Percentiles rank a stretch among this genome's conserved stretches.
phyloP scores from a whole-genome alignment of 1,140 invertebrate species.

The Mactra quadrangularis region DNA sequence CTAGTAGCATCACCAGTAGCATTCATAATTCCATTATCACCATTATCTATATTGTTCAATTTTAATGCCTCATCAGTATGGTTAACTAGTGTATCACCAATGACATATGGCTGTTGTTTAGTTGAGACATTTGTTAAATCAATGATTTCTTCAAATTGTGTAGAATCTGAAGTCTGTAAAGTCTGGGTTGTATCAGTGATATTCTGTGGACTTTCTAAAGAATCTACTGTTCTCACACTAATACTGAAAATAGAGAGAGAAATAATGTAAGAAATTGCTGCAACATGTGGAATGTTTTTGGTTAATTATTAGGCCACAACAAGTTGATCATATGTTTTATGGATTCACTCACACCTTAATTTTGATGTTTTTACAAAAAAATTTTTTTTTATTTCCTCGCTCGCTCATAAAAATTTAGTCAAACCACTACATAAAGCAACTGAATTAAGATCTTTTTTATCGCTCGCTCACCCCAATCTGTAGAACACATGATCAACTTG shows the following conservation, averaged over 20 bases:
- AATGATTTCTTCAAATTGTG: conserved; percentile 76
- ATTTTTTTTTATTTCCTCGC: no score
- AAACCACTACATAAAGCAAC: no score
- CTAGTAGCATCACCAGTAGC: conserved; percentile 39
- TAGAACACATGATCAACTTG: no score
- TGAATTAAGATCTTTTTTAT: no score
- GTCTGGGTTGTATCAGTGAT: conserved; percentile 61
- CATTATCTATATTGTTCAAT: conserved; percentile 69
- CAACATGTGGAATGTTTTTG: no score
- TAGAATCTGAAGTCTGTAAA: conserved; percentile 34
- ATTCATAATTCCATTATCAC: conserved; percentile 64
- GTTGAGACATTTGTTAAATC: conserved; percentile 64
- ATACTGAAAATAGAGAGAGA: conserved; percentile 70
- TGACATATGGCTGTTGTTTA: conserved; percentile 51
- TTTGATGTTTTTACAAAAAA: no score
- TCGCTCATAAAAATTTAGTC: no score
- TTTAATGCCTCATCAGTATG: conserved; percentile 72
- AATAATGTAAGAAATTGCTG: not conserved
- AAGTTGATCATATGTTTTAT: no score
- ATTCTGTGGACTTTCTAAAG: conserved; percentile 66
- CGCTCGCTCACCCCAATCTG: no score
- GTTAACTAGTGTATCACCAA: conserved; percentile 50
- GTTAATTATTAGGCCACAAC: no score
- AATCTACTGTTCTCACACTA: conserved; percentile 75
- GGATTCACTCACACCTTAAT: no score